phyloP scores from a whole-genome alignment of 2,797 vertebrate species.

The Emys orbicularis region DNA sequence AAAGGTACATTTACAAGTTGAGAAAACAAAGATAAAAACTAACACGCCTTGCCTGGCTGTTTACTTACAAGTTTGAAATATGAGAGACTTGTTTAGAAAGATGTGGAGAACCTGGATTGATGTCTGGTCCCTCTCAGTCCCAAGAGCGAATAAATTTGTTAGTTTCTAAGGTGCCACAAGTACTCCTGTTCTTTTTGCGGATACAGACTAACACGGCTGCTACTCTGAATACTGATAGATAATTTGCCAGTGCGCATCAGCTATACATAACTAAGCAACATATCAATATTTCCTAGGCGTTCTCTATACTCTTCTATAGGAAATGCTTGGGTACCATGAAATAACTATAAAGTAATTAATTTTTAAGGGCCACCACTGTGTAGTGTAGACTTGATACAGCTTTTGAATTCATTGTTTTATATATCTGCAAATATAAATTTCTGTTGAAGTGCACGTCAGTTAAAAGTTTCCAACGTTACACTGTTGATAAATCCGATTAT shows the following conservation, averaged over 20 bases:
- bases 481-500: not conserved
- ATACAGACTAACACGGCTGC: no score
- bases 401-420: not conserved
- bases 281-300: not conserved
- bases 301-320: accelerated
- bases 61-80: no score
- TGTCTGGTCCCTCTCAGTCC: no score
- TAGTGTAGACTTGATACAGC: accelerated
- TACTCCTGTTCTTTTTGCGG: no score
- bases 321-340: not conserved
- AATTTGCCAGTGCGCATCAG: accelerated
- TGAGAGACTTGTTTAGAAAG: no score
- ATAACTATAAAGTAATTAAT: accelerated
- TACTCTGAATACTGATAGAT: not conserved
- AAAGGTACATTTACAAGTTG: no score
- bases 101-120: no score
- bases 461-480: not conserved
- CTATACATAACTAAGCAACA: accelerated
- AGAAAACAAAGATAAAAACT: no score
- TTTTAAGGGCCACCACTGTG: accelerated
- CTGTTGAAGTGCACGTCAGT: accelerated
- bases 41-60: no score
- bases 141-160: no score
- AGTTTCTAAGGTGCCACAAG: no score
- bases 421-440: not conserved